Evolutionary conservation across 2,797 vertebrate species (phyloP).

Genomic region (Argya squamiceps): DNA sequence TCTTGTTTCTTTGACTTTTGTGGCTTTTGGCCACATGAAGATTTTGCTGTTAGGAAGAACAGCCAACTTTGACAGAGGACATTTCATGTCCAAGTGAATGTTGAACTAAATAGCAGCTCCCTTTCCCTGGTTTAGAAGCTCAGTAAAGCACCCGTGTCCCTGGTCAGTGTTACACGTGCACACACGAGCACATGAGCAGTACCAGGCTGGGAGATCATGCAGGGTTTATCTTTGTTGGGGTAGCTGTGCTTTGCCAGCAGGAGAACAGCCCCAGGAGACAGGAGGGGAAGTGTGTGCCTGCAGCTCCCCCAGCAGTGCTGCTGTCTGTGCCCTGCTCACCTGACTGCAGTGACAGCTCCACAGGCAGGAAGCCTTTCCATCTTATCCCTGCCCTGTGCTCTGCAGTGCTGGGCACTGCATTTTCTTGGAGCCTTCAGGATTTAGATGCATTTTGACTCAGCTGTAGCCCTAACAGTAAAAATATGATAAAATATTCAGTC

Average conservation of each 20-base stretch:
- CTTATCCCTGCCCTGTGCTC: not conserved
- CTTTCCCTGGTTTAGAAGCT: not conserved
- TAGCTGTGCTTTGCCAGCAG: not conserved
- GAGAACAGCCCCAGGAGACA: not conserved
- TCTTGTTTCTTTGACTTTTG: not conserved
- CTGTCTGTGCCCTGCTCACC: not conserved
- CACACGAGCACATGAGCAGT: accelerated
- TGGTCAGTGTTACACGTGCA: not conserved
- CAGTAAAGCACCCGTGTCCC: not conserved
- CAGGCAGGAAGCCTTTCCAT: not conserved
- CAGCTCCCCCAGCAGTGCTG: not conserved
- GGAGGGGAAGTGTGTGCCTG: not conserved
- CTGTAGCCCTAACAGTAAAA: not conserved
- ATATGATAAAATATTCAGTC: not conserved
- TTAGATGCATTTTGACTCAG: not conserved
- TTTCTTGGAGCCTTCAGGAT: not conserved
- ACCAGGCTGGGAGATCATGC: not conserved
- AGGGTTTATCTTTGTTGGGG: not conserved
- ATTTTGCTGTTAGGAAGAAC: not conserved
- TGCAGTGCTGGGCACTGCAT: not conserved
- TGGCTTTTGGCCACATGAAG: not conserved
- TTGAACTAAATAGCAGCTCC: not conserved
- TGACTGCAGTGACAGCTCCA: not conserved
- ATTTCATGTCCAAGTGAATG: not conserved
- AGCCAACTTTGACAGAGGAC: not conserved